Evolutionary conservation across 2,888 invertebrate genomes (phyloP), one percentile per base, ranked within the genome.

Genomic region (Apotomis betuletana): DNA sequence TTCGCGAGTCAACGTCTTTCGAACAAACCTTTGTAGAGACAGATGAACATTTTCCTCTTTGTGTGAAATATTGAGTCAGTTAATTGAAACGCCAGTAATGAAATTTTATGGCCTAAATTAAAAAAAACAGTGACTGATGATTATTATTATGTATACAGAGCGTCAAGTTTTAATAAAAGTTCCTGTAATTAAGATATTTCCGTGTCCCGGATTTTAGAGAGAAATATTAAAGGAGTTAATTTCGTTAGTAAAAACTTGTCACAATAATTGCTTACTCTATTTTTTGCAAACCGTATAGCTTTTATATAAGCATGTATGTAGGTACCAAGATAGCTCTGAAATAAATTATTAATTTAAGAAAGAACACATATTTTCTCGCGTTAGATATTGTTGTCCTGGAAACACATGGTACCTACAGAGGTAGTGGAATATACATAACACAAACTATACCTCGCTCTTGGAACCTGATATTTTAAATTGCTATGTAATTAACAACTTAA

Each of bases 11-110:
- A 54, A 68, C 61, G 54, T 61, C 59, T 60, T 51, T 6, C 27
- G 46, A 65, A 67, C 44, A 10, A 13, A 46, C 61, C 61, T 61
- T 52, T 59, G 68, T 61, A 49, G 61, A 62, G 49, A 69, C 69
- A 57, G 55, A 69, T 55, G 68, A 69, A 67, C 46, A 69, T 69
- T 61, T 62, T 62, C 62, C 61, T 62, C 69, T 69, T 69, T 69
- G 62, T 69, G 46, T 62, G 49, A 69, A 69, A 69, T 69, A 61
- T 68, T 54, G 54, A 61, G 62, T 62, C 54, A 69, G 69, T 69
- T 69, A 62, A 55, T 51, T 62, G 61, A 62, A 69, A 69, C 55
- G 54, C 61, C 27, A 61, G 61, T 69, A 69, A 69, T 61, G 12
- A 61, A 61, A 69, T 55, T 69, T 60, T 54, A 69, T 13, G 36